These are phyloP conservation scores for Onychostoma macrolepis DNA, from an alignment of 2,113 vertebrate genomes.

Conservation along the genomic window DNA sequence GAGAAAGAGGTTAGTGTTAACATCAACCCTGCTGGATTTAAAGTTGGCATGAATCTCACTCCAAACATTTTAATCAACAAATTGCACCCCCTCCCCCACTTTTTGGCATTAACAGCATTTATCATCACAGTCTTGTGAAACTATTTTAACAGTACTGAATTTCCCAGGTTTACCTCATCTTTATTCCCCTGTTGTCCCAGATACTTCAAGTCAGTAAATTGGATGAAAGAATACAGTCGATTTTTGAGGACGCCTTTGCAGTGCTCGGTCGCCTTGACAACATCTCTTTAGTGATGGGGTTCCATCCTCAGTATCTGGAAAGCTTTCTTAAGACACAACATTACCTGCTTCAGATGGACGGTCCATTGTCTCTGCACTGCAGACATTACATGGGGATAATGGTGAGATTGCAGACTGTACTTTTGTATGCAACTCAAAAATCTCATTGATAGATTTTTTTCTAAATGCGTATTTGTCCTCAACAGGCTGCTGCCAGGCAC, in stretches of 20 bases:
- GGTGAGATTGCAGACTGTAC: slow-evolving; percentile 70
- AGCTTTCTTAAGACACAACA: slow-evolving; percentile 98
- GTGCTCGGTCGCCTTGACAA: slow-evolving; percentile 93
- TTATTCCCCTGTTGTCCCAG: slow-evolving; percentile 66
- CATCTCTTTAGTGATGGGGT: slow-evolving; percentile 97
- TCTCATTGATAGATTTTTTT: no score
- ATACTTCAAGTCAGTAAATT: slow-evolving; percentile 91
- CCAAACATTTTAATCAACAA: background rate
- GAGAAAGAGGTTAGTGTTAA: slow-evolving; percentile 88
- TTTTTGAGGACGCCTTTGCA: slow-evolving; percentile 93
- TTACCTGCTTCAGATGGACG: slow-evolving; percentile 98
- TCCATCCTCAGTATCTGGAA: slow-evolving; percentile 95
- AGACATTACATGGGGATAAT: slow-evolving; percentile 99
- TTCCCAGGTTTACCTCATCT: slow-evolving; percentile 32
- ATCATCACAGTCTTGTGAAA: background rate
- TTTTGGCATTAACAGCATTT: background rate
- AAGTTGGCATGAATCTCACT: background rate
- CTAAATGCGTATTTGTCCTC: background rate
- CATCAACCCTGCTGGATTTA: slow-evolving; percentile 42
- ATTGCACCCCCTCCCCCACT: no score
- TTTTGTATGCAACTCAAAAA: background rate
- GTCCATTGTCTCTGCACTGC: slow-evolving; percentile 90
- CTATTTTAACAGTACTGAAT: background rate
- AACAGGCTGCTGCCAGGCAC: slow-evolving; percentile 92
- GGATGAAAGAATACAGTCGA: slow-evolving; percentile 86